Base-by-base conservation (phyloP, 1,140 invertebrate species). In the Macrobrachium rosenbergii region DNA sequence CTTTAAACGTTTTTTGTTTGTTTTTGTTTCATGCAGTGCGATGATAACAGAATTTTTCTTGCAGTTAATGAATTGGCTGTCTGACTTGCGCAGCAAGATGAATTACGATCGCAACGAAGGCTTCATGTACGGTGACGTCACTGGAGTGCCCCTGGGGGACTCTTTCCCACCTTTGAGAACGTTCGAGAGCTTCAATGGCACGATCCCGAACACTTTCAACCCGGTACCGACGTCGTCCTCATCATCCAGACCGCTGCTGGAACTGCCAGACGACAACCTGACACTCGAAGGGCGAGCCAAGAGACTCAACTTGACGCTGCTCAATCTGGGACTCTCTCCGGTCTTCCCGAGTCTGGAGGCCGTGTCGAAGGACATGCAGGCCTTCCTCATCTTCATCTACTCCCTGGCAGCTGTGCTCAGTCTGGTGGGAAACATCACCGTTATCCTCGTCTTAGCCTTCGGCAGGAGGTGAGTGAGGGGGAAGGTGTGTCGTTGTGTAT, bases 361-460 rank as follows among this genome's bases (percentile, higher is more conserved):
- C 14, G 90, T 91, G 19, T 90, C 90, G 2, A 87, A 72, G 8
- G 87, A 89, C 12, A 82, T 91, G 14, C 92, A 92, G 88, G 88
- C 90, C 2, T 91, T 91, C 67, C 89, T 92, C 21, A 91, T 92
- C 14, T 73, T 81, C 12, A 82, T 92, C 19, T 92, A 92, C 84
- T 91, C 91, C 2, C 52, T 92, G 37, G 92, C 92, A 0, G 92
- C 92, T 2, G 79, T 90, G 5, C 64, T 92, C 10, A 91, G 92
- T 16, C 84, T 92, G 6, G 84, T 89, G 6, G 91, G 92, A 0
- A 92, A 92, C 81, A 87, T 91, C 3, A 91, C 91, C 2, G 92
- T 92, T 10, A 92, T 92, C 72, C 88, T 91, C 19, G 92, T 92
- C 5, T 89, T 92, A 7, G 87, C 91, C 6, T 88, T 91, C 11